Conservation (phyloP, 1,140 invertebrate genomes). For the Lineus longissimus region DNA sequence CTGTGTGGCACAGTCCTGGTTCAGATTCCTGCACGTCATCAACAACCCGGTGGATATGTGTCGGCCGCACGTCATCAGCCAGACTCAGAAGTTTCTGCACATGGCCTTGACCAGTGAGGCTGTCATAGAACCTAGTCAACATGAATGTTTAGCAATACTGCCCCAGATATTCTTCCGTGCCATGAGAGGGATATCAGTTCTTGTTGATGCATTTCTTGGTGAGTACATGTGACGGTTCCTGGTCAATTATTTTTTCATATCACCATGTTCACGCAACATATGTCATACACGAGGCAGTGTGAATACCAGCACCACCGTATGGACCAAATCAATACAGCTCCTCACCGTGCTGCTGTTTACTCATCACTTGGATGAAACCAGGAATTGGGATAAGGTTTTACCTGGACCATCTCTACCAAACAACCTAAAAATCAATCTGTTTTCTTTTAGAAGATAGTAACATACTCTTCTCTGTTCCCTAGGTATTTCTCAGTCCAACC, state of each 20-base stretch:
- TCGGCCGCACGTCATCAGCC: constrained; percentile 77
- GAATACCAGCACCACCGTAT: not conserved
- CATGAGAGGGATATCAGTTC: constrained; percentile 85
- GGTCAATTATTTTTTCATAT: not conserved
- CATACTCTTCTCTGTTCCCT: constrained; percentile 6
- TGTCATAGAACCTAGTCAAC: constrained; percentile 77
- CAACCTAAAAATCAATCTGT: no score
- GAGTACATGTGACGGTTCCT: constrained; percentile 33
- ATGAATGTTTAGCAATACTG: constrained; percentile 79
- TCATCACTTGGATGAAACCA: no score
- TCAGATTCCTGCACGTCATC: constrained; percentile 84
- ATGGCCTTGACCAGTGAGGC: constrained; percentile 54
- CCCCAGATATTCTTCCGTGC: constrained; percentile 90
- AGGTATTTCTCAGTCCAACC: constrained; percentile 35
- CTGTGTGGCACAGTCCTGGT: constrained; percentile 90
- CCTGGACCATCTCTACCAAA: no score
- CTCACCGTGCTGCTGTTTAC: no score
- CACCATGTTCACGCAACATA: no score
- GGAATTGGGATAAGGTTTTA: no score
- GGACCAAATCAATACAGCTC: not conserved
- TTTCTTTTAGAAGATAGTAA: no score
- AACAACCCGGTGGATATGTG: constrained; percentile 92
- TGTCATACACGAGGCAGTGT: not conserved
- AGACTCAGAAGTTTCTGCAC: constrained; percentile 76
- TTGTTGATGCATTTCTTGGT: constrained; percentile 95